phyloP scores from a whole-genome alignment of 2,797 vertebrate genomes.

The Staurois parvus region DNA sequence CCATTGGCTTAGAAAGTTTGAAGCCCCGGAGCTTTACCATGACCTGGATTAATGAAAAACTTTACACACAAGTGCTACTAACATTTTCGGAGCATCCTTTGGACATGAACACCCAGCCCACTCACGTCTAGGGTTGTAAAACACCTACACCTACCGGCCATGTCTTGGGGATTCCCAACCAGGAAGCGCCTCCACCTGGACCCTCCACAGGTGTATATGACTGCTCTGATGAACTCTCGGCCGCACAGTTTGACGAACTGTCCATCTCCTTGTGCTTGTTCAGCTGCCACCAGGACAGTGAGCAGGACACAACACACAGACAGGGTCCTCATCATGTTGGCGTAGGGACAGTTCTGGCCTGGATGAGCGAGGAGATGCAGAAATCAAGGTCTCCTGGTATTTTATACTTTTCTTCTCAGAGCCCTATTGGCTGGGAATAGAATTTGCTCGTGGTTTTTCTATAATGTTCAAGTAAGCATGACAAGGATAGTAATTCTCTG shows the following conservation, averaged over 20 bases:
- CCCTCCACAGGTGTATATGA: constrained; percentile 72
- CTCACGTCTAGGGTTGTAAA: too few relatives aligned
- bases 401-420: constrained; percentile 67
- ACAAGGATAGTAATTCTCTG: constrained; percentile 38
- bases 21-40: too few relatives aligned
- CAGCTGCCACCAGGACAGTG: background rate
- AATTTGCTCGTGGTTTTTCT: background rate
- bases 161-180: background rate
- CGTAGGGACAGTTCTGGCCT: rapidly evolving
- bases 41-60: too few relatives aligned
- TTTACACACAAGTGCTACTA: too few relatives aligned
- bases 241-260: constrained; percentile 70
- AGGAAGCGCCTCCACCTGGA: constrained; percentile 69
- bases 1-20: too few relatives aligned
- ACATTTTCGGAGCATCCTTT: too few relatives aligned
- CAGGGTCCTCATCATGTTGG: constrained; percentile 70
- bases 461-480: constrained; percentile 66
- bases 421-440: constrained; percentile 43
- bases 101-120: too few relatives aligned
- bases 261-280: constrained; percentile 8
- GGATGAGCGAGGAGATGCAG: background rate
- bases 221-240: constrained; percentile 69
- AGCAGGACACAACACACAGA: constrained; percentile 60
- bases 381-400: background rate
- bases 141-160: constrained; percentile 57